A percentile compares a stretch with the other conserved stretches of the same genome.
phyloP scores from a whole-genome alignment of 2,113 vertebrate genomes.

The Charina bottae region DNA sequence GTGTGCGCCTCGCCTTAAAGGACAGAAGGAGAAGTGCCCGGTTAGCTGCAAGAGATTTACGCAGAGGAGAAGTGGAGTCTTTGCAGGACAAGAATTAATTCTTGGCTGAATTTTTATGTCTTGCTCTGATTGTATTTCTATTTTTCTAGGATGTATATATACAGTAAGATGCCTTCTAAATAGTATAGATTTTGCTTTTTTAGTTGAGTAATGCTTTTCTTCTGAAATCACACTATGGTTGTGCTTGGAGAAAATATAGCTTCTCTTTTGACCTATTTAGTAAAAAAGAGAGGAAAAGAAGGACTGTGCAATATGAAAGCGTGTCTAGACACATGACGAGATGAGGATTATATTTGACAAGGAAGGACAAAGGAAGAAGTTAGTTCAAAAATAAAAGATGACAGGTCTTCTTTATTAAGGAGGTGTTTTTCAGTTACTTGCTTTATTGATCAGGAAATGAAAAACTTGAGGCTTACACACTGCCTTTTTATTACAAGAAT shows the following conservation, averaged over 20 bases:
- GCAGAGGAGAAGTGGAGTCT: too few species aligned
- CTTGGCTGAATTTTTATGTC: not conserved
- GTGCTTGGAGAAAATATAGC: not conserved
- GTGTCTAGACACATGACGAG: not conserved
- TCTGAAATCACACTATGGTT: not conserved
- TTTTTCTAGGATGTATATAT: not conserved
- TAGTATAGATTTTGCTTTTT: not conserved
- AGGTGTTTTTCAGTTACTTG: conserved; percentile 16
- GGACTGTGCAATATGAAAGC: not conserved
- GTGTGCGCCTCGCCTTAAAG: too few species aligned
- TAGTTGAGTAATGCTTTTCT: not conserved
- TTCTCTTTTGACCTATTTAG: not conserved
- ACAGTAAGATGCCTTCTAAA: not conserved
- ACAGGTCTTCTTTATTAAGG: conserved; percentile 19
- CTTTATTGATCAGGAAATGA: conserved; percentile 27
- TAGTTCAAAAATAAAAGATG: not conserved
- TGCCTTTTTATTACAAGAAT: not conserved
- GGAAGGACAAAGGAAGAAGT: not conserved
- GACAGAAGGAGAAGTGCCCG: too few species aligned
- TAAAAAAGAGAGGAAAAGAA: not conserved
- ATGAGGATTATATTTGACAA: conserved; percentile 13
- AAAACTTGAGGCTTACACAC: conserved; percentile 8
- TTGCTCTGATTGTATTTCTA: not conserved
- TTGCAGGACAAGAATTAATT: too few species aligned
- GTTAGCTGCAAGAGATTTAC: too few species aligned